A percentile compares a stretch with the other conserved stretches of the same genome.
Conservation (phyloP, 1,140 invertebrate species). For the Camponotus floridanus region DNA sequence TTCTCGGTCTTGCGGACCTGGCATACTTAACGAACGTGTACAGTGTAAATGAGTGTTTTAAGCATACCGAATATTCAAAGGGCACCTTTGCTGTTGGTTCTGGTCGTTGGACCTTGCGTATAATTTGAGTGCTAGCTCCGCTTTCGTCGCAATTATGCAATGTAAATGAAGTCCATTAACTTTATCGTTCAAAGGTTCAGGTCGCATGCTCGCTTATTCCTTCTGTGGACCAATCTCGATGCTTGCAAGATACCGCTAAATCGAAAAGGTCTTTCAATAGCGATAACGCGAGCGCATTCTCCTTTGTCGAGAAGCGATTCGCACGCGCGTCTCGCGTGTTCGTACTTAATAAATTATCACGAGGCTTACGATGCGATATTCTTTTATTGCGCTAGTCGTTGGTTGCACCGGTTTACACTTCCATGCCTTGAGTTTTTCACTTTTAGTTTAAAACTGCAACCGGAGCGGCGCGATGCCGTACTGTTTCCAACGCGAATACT, state of each 20-base stretch:
- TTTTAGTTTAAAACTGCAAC: slow-evolving; percentile 42
- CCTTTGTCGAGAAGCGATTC: not conserved
- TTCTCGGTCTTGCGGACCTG: not conserved
- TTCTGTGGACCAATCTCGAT: slow-evolving; percentile 51
- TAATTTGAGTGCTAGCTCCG: slow-evolving; percentile 56
- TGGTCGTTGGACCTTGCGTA: slow-evolving; percentile 54
- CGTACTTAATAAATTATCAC: slow-evolving; percentile 30
- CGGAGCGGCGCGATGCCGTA: slow-evolving; percentile 8
- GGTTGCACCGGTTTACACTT: slow-evolving; percentile 5
- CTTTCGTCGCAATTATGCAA: slow-evolving; percentile 69
- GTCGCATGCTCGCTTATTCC: slow-evolving; percentile 43
- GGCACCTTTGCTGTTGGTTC: slow-evolving; percentile 17
- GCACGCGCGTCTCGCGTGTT: slow-evolving; percentile 43
- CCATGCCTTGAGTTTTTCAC: slow-evolving; percentile 21
- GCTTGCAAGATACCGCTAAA: slow-evolving; percentile 80
- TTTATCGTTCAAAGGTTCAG: slow-evolving; percentile 66
- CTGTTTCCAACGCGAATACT: slow-evolving; percentile 24
- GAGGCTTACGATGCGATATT: not conserved
- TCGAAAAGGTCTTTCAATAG: slow-evolving; percentile 59
- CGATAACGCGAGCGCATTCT: slow-evolving; percentile 14
- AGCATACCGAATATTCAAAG: slow-evolving; percentile 38
- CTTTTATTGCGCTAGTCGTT: slow-evolving; percentile 4
- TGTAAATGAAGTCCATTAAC: slow-evolving; percentile 77
- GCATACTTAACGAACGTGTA: not conserved
- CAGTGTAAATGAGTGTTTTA: slow-evolving; percentile 46